phyloP scores from a whole-genome alignment of 2,797 vertebrate species.

The Pygocentrus nattereri region DNA sequence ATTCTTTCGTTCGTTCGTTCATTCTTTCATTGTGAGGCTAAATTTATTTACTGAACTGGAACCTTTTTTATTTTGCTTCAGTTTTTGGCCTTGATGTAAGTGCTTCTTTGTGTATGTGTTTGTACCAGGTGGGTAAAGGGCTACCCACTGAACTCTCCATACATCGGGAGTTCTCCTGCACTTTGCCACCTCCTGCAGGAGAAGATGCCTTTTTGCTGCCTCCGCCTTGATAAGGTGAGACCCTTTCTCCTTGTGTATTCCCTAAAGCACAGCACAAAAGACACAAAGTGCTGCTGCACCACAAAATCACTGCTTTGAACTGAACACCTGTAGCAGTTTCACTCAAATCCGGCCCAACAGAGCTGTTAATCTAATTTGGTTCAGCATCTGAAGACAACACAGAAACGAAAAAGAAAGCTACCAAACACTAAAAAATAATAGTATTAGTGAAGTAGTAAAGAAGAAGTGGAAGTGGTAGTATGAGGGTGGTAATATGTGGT shows the following conservation, averaged over 20 bases:
- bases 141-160: conserved; percentile 85
- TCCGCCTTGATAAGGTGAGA: conserved; percentile 84
- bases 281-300: too few species aligned
- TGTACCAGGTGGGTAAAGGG: conserved; percentile 84
- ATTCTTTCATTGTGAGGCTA: background rate
- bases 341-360: too few species aligned
- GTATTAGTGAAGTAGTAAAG: too few species aligned
- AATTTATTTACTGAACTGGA: too few species aligned
- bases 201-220: conserved; percentile 87
- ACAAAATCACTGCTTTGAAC: background rate
- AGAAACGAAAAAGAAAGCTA: too few species aligned
- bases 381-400: too few species aligned
- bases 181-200: conserved; percentile 86
- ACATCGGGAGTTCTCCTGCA: conserved; percentile 87
- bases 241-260: background rate
- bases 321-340: background rate
- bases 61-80: background rate
- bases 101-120: conserved; percentile 55
- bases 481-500: too few species aligned
- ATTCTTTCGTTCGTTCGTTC: conserved; percentile 11
- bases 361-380: too few species aligned
- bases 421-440: too few species aligned
- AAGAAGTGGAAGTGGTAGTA: too few species aligned
- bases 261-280: too few species aligned
- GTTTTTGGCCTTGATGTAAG: conserved; percentile 22